These are phyloP conservation scores for Laticauda colubrina DNA, from an alignment of 2,113 vertebrate species.

Conservation along the genomic window DNA sequence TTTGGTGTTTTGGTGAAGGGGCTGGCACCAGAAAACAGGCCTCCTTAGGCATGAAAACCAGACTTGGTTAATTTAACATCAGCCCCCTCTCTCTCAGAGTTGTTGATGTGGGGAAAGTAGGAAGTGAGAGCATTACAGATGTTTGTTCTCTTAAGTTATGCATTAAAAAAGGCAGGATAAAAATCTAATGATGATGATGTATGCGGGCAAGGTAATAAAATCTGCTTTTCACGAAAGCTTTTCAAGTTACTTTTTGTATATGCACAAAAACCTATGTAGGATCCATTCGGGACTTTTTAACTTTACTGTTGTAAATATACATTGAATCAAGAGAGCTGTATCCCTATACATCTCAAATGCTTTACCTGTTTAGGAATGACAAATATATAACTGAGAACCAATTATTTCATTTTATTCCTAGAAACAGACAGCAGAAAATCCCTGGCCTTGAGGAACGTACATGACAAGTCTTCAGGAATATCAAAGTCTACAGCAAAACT, in stretches of 20 bases:
- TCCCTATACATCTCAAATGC: neutral
- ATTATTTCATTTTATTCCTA: neutral
- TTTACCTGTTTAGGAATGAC: neutral
- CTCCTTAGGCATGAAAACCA: neutral
- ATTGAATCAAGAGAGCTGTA: neutral
- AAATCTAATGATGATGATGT: neutral
- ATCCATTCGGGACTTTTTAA: neutral
- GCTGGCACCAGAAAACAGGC: neutral
- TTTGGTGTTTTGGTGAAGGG: neutral
- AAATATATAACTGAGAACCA: neutral
- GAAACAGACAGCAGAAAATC: neutral
- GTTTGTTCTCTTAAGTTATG: neutral
- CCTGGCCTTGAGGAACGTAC: neutral
- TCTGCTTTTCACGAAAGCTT: neutral
- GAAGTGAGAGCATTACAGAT: neutral
- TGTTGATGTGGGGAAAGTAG: neutral
- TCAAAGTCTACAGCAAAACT: neutral
- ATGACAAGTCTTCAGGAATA: neutral
- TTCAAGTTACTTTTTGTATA: neutral
- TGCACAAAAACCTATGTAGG: neutral
- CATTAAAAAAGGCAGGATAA: neutral
- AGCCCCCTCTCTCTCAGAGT: neutral
- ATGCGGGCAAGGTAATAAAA: neutral
- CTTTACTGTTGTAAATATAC: neutral
- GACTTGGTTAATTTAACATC: neutral